Percentiles rank a stretch among this genome's conserved stretches.
phyloP scores from a whole-genome alignment of 2,888 invertebrate species.

The Caenorhabditis drosophilae region DNA sequence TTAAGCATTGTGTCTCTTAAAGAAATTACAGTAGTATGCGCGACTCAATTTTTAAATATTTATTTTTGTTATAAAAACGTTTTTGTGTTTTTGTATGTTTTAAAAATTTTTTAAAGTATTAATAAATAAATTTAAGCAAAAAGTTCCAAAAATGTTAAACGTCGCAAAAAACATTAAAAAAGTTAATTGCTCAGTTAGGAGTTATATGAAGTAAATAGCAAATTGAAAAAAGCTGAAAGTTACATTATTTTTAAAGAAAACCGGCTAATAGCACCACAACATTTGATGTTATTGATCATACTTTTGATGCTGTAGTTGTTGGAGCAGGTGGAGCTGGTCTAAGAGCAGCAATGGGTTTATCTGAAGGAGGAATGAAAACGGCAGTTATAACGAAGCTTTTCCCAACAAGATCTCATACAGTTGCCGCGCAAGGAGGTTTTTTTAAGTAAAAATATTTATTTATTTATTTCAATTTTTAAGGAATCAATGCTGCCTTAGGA shows the following conservation, averaged over 20 bases:
- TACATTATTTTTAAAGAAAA: slow-evolving; percentile 11
- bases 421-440: slow-evolving; percentile 89
- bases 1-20: not conserved
- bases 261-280: slow-evolving; percentile 14
- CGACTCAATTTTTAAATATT: slow-evolving; percentile 11
- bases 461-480: not conserved
- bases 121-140: no score
- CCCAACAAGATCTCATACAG: slow-evolving; percentile 92
- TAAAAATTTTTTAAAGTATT: slow-evolving; percentile 8
- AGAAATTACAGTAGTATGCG: slow-evolving; percentile 14
- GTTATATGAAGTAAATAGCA: slow-evolving; percentile 31
- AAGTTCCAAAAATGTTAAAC: slow-evolving; percentile 17
- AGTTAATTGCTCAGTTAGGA: slow-evolving; percentile 22
- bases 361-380: slow-evolving; percentile 93
- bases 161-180: slow-evolving; percentile 15
- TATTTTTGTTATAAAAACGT: not conserved
- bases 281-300: slow-evolving; percentile 25
- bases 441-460: no score
- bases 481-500: slow-evolving; percentile 95
- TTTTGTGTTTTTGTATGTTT: not conserved
- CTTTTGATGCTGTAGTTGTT: slow-evolving; percentile 92
- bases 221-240: not conserved
- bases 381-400: slow-evolving; percentile 97
- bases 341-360: slow-evolving; percentile 92
- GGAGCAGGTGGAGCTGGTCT: slow-evolving; percentile 97